These are phyloP conservation scores for Romanogobio albipinnatus DNA, from an alignment of 2,113 vertebrate species.

Conservation along the genomic window DNA sequence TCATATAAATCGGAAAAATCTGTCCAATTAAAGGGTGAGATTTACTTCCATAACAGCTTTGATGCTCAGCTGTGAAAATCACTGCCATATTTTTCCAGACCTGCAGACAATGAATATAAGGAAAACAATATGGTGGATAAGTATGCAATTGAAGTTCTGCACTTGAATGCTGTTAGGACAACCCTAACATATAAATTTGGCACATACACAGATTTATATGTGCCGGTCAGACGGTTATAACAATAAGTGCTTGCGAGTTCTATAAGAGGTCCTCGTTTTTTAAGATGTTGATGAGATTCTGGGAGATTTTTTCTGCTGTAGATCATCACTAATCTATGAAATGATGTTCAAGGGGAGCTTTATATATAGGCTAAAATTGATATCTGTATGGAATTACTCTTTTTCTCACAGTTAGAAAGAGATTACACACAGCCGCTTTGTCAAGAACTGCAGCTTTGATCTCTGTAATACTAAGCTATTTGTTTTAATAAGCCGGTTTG, in stretches of 20 bases:
- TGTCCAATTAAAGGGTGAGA: conserved; percentile 14
- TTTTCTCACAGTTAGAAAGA: background rate
- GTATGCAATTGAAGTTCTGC: conserved; percentile 32
- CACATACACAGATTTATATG: conserved; percentile 26
- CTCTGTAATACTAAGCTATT: background rate
- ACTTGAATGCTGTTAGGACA: background rate
- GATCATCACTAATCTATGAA: background rate
- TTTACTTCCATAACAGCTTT: conserved; percentile 34
- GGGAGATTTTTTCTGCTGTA: background rate
- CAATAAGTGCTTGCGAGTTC: background rate
- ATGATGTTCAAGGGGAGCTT: background rate
- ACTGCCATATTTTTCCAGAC: conserved; percentile 7
- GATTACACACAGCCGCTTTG: background rate
- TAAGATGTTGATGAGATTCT: background rate
- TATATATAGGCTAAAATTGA: background rate
- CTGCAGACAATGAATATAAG: background rate
- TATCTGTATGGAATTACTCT: background rate
- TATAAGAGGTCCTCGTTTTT: conserved; percentile 4
- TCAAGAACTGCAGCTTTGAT: background rate
- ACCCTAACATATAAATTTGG: background rate
- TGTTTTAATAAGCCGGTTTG: background rate
- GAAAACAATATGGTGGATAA: conserved; percentile 28
- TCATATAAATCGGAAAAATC: conserved; percentile 27
- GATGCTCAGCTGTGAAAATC: conserved; percentile 24
- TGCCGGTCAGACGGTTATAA: background rate